Percentiles rank a stretch among this genome's conserved stretches.
Evolutionary conservation across 2,888 invertebrate species (phyloP).

Genomic region (Polyploca ridens): DNA sequence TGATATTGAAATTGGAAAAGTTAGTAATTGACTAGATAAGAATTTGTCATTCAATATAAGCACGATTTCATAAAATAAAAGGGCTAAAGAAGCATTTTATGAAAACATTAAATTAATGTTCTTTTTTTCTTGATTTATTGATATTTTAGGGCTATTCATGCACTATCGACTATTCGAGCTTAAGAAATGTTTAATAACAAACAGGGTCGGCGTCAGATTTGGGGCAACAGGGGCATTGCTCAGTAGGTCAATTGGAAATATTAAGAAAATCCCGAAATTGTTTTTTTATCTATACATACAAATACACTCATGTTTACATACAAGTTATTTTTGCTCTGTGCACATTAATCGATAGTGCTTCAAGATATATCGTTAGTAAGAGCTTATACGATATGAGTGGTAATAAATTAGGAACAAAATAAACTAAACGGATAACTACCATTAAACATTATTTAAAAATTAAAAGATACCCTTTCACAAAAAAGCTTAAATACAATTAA

Average conservation of each 20-base stretch:
- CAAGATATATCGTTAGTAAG: neutral
- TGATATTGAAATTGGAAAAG: constrained; percentile 19
- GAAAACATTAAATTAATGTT: neutral
- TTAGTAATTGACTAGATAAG: constrained; percentile 30
- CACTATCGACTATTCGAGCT: neutral
- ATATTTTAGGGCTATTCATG: neutral
- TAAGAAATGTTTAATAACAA: neutral
- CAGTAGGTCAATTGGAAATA: neutral
- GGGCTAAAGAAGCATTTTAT: neutral
- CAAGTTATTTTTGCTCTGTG: neutral
- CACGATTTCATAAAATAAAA: constrained; percentile 1
- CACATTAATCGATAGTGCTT: neutral
- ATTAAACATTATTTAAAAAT: neutral
- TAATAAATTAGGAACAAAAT: constrained; percentile 5
- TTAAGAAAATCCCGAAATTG: neutral
- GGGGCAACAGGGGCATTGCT: neutral
- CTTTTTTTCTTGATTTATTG: neutral
- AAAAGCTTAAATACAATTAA: neutral
- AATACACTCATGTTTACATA: neutral
- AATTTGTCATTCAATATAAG: constrained; percentile 15
- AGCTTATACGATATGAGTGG: neutral
- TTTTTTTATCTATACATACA: neutral
- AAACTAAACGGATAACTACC: constrained; percentile 4
- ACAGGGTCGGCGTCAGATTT: neutral
- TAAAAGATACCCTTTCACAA: neutral